These are phyloP conservation scores for Drosophila meridionalis DNA, from an alignment of 2,888 invertebrate species.

Conservation along the genomic window DNA sequence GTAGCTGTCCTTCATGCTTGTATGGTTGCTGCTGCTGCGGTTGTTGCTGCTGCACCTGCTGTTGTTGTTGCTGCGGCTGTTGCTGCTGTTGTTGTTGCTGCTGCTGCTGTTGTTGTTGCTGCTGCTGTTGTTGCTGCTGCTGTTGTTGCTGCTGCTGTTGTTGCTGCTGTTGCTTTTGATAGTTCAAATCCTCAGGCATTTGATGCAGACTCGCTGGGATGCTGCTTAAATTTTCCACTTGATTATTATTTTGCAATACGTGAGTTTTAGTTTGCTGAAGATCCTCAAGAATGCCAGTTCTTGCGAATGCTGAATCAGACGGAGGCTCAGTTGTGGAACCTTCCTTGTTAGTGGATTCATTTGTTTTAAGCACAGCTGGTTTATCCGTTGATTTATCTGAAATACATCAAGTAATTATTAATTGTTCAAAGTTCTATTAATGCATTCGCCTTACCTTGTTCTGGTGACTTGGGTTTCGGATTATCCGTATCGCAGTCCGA, in stretches of 20 bases:
- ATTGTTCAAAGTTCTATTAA: neutral
- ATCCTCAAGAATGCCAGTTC: constrained; percentile 18
- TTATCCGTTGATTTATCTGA: constrained; percentile 43
- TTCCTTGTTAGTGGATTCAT: constrained; percentile 43
- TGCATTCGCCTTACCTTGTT: constrained; percentile 46
- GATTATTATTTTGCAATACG: constrained; percentile 38
- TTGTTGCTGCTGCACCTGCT: neutral
- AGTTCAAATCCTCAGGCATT: constrained; percentile 37
- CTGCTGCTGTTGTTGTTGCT: neutral
- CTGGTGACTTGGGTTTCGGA: constrained; percentile 61
- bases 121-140: neutral
- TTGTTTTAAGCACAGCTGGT: constrained; percentile 16
- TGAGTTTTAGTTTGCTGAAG: constrained; percentile 40
- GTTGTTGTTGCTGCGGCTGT: neutral
- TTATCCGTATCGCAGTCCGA: constrained; percentile 72
- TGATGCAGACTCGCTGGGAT: constrained; percentile 34
- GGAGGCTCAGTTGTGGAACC: constrained; percentile 10
- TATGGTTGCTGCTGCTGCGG: constrained; percentile 47
- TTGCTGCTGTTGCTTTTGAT: constrained; percentile 25
- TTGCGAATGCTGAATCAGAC: constrained; percentile 21
- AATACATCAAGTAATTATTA: neutral
- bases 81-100: neutral
- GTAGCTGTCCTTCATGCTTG: constrained; percentile 64
- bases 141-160: neutral
- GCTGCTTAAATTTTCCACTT: constrained; percentile 24